A percentile compares a stretch with the other conserved stretches of the same genome.
Conservation (phyloP, 1,140 invertebrate genomes). For the Papilio polytes region DNA sequence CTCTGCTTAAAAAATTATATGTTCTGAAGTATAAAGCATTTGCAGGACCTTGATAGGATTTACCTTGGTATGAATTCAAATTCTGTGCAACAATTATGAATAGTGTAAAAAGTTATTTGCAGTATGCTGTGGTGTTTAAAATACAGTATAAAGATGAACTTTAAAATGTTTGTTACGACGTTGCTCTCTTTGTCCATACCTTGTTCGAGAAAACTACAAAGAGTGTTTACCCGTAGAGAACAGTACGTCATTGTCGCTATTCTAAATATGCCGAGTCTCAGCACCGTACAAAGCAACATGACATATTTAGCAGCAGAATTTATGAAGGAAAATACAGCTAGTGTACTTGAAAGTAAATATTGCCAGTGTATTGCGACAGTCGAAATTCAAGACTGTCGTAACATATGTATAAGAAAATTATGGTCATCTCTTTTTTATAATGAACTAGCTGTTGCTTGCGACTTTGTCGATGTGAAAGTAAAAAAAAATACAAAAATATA, state of each 20-base stretch:
- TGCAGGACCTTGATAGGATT: too few species aligned
- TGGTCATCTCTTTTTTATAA: too few species aligned
- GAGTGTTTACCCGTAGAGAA: slow-evolving; percentile 8
- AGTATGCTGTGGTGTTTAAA: too few species aligned
- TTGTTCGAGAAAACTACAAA: slow-evolving; percentile 26
- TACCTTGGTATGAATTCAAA: too few species aligned
- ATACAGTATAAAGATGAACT: background rate
- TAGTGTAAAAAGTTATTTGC: too few species aligned
- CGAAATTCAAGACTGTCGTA: background rate
- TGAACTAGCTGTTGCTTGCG: too few species aligned
- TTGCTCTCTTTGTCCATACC: background rate
- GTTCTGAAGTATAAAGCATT: too few species aligned
- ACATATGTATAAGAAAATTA: background rate
- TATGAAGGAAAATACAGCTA: slow-evolving; percentile 1
- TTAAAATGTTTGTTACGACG: background rate
- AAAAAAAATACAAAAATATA: too few species aligned
- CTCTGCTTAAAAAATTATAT: too few species aligned
- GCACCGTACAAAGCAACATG: background rate
- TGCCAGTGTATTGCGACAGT: background rate
- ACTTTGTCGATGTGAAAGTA: too few species aligned
- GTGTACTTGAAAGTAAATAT: background rate
- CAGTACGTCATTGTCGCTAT: slow-evolving; percentile 20
- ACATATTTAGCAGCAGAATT: background rate
- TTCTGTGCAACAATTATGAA: too few species aligned
- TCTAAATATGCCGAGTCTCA: background rate